These are phyloP conservation scores for Taurulus bubalis DNA, from an alignment of 2,113 vertebrate genomes.

Conservation along the genomic window DNA sequence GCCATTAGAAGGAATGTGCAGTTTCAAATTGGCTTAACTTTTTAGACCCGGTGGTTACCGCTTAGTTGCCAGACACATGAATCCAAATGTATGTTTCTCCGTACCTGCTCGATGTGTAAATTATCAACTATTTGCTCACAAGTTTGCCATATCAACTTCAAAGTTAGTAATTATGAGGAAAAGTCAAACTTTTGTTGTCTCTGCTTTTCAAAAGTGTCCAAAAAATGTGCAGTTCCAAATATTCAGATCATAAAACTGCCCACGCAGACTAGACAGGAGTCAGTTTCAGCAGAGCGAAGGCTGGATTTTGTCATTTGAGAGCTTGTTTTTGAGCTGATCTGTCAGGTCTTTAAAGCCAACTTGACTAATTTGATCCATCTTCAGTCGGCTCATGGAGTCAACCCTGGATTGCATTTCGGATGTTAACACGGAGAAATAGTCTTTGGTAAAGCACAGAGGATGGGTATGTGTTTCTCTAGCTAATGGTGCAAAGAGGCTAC, in stretches of 20 bases:
- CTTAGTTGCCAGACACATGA: no score
- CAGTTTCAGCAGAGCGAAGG: not conserved
- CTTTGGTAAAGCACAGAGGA: slow-evolving; percentile 17
- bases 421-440: slow-evolving; percentile 14
- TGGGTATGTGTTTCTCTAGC: slow-evolving; percentile 14
- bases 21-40: no score
- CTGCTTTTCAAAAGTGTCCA: not conserved
- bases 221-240: not conserved
- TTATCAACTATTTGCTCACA: no score
- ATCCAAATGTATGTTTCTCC: not conserved
- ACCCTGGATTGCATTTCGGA: not conserved
- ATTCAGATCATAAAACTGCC: not conserved
- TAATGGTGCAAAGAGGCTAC: slow-evolving; percentile 12
- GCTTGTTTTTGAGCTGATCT: not conserved
- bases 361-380: slow-evolving; percentile 10
- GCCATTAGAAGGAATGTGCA: no score
- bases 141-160: not conserved
- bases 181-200: not conserved
- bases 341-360: slow-evolving; percentile 11
- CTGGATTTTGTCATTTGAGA: not conserved
- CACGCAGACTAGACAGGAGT: no score
- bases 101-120: no score
- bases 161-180: not conserved
- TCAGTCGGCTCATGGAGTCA: slow-evolving; percentile 12
- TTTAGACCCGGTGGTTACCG: no score